These are phyloP conservation scores for Rana temporaria DNA, from an alignment of 2,113 vertebrate species.

Conservation along the genomic window DNA sequence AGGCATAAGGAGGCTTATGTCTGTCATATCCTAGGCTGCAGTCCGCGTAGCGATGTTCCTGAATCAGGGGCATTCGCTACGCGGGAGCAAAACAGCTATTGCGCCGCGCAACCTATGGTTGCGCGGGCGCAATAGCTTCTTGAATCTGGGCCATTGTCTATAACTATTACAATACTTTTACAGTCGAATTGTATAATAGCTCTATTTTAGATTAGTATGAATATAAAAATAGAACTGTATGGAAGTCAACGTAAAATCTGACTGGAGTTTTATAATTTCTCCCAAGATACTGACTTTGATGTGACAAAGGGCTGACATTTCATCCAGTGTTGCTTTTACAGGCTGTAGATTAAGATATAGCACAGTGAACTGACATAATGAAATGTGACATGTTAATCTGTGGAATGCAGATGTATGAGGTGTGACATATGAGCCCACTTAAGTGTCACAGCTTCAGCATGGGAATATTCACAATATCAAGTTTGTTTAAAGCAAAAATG, in stretches of 20 bases:
- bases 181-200: not conserved
- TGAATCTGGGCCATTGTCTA: too few species aligned
- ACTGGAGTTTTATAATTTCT: not conserved
- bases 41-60: too few species aligned
- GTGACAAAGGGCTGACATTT: conserved; percentile 25
- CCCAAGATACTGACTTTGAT: conserved; percentile 37
- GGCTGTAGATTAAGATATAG: conserved; percentile 47
- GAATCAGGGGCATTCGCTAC: too few species aligned
- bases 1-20: too few species aligned
- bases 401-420: conserved; percentile 54
- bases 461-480: conserved; percentile 15
- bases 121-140: too few species aligned
- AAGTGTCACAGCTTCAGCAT: conserved; percentile 38
- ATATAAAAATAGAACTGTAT: not conserved
- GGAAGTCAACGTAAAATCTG: not conserved
- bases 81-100: too few species aligned
- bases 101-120: too few species aligned
- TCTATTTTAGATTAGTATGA: not conserved
- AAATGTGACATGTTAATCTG: conserved; percentile 56
- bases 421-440: conserved; percentile 54
- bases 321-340: conserved; percentile 43
- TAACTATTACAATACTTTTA: not conserved
- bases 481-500: too few species aligned
- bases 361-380: conserved; percentile 44
- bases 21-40: too few species aligned